Conservation (phyloP, 1,140 invertebrate species). For the Anoplophora glabripennis region DNA sequence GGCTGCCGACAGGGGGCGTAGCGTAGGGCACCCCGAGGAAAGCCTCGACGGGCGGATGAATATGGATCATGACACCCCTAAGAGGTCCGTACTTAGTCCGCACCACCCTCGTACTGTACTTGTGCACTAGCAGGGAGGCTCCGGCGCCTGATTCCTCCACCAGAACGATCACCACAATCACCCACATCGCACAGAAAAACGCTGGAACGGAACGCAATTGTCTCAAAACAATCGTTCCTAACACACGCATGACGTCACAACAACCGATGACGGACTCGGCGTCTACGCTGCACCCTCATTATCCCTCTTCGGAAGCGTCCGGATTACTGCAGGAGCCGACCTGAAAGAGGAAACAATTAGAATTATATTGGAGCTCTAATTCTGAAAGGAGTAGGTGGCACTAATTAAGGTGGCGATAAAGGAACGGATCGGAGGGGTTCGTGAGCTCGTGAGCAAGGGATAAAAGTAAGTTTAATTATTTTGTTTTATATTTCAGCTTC, state of each 20-base stretch:
- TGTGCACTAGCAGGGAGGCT: constrained; percentile 56
- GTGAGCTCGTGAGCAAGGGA: too few species aligned
- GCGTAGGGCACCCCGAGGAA: constrained; percentile 95
- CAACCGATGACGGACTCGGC: constrained; percentile 17
- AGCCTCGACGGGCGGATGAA: constrained; percentile 81
- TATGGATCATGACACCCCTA: constrained; percentile 76
- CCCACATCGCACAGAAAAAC: constrained; percentile 35
- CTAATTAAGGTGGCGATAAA: too few species aligned
- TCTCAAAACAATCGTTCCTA: constrained; percentile 27
- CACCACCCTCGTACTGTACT: constrained; percentile 76
- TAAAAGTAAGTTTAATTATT: too few species aligned
- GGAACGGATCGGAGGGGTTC: too few species aligned
- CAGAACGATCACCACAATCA: constrained; percentile 49
- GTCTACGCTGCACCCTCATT: constrained; percentile 23
- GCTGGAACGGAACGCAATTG: constrained; percentile 31
- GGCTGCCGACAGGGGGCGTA: constrained; percentile 69
- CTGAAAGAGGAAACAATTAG: constrained; percentile 19
- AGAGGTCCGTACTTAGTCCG: constrained; percentile 84
- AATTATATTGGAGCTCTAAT: constrained; percentile 11
- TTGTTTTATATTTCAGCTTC: too few species aligned
- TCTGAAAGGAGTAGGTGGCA: not conserved
- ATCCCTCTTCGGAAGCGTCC: constrained; percentile 11
- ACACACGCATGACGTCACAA: constrained; percentile 43
- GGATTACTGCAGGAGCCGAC: constrained; percentile 9
- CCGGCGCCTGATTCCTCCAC: constrained; percentile 50